Evolutionary conservation across 2,888 invertebrate species (phyloP).

Genomic region (Ypsolopha scabrella): DNA sequence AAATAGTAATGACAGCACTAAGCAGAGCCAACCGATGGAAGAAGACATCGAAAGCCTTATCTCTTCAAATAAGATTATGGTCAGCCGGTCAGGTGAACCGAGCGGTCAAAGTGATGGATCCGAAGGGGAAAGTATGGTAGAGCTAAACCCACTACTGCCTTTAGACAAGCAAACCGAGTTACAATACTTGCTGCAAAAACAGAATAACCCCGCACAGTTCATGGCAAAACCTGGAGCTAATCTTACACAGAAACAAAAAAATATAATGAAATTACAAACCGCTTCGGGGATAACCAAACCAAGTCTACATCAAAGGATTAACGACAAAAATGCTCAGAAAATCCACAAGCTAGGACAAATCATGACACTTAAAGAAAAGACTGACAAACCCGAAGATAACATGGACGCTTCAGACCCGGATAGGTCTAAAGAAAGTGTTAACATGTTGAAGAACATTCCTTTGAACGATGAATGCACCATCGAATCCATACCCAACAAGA

Average conservation of each 20-base stretch:
- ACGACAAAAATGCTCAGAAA: conserved; percentile 53
- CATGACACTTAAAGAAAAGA: conserved; percentile 39
- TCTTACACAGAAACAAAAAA: conserved; percentile 47
- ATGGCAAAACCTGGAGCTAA: conserved; percentile 35
- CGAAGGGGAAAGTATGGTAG: neutral
- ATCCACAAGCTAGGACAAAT: conserved; percentile 59
- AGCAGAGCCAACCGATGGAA: conserved; percentile 26
- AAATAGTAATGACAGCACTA: conserved; percentile 8
- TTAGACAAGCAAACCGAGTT: conserved; percentile 61
- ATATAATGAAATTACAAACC: conserved; percentile 43
- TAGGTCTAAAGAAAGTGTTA: conserved; percentile 27
- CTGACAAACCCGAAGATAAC: conserved; percentile 23
- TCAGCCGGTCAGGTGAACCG: conserved; percentile 30
- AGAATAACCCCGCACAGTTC: conserved; percentile 62
- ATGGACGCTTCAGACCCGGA: conserved; percentile 29
- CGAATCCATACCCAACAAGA: conserved; percentile 64
- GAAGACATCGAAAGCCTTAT: conserved; percentile 65
- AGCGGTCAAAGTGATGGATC: conserved; percentile 30
- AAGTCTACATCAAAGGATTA: conserved; percentile 43
- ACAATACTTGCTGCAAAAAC: conserved; percentile 57
- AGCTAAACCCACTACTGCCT: conserved; percentile 12
- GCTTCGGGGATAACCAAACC: conserved; percentile 43
- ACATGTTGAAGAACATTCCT: conserved; percentile 49
- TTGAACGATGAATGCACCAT: conserved; percentile 73
- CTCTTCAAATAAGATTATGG: conserved; percentile 59